Evolutionary conservation across 2,113 vertebrate genomes (phyloP).

Genomic region (Peromyscus leucopus): DNA sequence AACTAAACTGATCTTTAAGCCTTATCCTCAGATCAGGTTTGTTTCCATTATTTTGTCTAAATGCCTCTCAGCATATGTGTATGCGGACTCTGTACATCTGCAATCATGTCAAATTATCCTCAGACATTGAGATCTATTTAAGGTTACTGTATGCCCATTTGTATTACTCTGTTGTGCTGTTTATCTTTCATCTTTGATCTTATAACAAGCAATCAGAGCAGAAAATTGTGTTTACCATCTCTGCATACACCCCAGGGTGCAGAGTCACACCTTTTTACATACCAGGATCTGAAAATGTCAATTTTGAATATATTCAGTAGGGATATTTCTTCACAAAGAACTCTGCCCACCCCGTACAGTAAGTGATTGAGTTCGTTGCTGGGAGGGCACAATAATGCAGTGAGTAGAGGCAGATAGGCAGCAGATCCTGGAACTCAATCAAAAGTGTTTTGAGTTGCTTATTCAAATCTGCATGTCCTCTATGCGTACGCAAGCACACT

Average conservation of each 20-base stretch:
- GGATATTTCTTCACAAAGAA: neutral
- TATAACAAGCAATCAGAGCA: neutral
- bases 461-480: conserved; percentile 59
- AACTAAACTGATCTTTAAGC: neutral
- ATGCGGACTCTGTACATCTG: neutral
- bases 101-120: neutral
- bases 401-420: neutral
- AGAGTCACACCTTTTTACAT: neutral
- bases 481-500: neutral
- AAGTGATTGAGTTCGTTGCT: conserved; percentile 24
- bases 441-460: conserved; percentile 48
- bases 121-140: neutral
- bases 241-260: neutral
- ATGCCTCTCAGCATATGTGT: neutral
- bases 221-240: neutral
- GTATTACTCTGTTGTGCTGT: neutral
- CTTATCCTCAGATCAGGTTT: neutral
- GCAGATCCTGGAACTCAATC: conserved; percentile 13
- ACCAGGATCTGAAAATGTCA: neutral
- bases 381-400: neutral
- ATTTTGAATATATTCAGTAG: neutral
- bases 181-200: neutral
- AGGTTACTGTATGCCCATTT: neutral
- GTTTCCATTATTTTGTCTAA: neutral
- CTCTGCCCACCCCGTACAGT: neutral